These are phyloP conservation scores for Felis chaus DNA, from an alignment of 2,113 vertebrate genomes.

Conservation along the genomic window DNA sequence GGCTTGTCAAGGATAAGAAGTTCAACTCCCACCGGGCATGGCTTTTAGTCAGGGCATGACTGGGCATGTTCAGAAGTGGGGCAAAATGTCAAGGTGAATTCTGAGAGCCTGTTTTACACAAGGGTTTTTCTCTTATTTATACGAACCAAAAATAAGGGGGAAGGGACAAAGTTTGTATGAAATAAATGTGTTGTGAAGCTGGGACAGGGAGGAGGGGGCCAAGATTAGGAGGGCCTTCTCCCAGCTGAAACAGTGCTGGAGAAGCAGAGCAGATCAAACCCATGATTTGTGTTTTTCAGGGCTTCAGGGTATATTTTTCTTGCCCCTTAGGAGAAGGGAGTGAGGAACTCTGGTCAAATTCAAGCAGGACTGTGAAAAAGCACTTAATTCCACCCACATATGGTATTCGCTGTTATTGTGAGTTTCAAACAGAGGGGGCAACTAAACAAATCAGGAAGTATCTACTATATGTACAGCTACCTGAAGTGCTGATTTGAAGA, in stretches of 20 bases:
- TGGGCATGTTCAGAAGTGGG: neutral
- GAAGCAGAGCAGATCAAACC: neutral
- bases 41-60: too few species aligned
- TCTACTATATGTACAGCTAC: neutral
- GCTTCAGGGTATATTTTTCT: neutral
- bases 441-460: conserved; percentile 14
- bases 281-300: neutral
- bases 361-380: neutral
- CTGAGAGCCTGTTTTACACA: neutral
- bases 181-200: neutral
- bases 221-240: neutral
- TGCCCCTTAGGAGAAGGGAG: neutral
- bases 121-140: neutral
- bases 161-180: neutral
- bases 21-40: neutral
- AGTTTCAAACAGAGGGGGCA: conserved; percentile 24
- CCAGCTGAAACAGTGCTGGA: neutral
- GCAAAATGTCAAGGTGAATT: neutral
- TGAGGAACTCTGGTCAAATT: conserved; percentile 16
- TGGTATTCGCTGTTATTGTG: conserved; percentile 19
- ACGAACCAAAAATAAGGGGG: neutral
- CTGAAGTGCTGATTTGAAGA: neutral
- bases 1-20: neutral
- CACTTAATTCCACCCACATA: conserved; percentile 1
- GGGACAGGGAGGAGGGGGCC: neutral